A percentile compares a stretch with the other conserved stretches of the same genome.
phyloP scores from a whole-genome alignment of 2,113 vertebrate genomes.

The Siniperca knerii region DNA sequence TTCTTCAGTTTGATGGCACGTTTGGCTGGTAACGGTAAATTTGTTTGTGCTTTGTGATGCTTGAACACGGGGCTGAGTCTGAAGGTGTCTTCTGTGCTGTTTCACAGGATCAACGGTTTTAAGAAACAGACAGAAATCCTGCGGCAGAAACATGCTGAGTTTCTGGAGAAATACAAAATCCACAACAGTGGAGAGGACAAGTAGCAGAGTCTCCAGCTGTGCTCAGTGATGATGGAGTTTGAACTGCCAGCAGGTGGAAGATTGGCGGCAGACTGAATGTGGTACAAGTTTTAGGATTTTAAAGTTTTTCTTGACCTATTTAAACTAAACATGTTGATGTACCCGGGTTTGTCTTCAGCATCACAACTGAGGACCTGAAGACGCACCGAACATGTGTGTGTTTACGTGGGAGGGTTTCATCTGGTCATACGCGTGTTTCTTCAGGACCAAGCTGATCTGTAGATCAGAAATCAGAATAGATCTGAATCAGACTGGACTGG shows the following conservation, averaged over 20 bases:
- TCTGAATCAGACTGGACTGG: neutral
- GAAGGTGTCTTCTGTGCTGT: neutral
- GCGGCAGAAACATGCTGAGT: slow-evolving; percentile 83
- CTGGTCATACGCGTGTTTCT: slow-evolving; percentile 1
- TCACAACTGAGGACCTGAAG: neutral
- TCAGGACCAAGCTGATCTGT: neutral
- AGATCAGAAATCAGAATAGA: neutral
- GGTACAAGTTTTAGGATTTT: slow-evolving; percentile 39
- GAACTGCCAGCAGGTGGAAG: slow-evolving; percentile 29
- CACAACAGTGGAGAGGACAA: slow-evolving; percentile 65
- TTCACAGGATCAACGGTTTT: slow-evolving; percentile 83
- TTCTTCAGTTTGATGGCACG: neutral
- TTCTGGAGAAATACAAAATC: slow-evolving; percentile 79
- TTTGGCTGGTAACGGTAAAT: neutral
- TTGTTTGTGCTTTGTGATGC: neutral
- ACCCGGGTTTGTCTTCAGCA: neutral
- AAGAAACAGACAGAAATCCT: slow-evolving; percentile 87
- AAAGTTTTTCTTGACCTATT: slow-evolving; percentile 18
- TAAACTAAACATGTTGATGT: neutral
- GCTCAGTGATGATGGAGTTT: neutral
- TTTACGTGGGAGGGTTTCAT: neutral
- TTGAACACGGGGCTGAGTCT: neutral
- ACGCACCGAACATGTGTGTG: neutral
- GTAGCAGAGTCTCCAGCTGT: slow-evolving; percentile 59
- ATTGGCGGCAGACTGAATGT: neutral